phyloP scores from a whole-genome alignment of 2,113 vertebrate species.

The Cyanistes caeruleus region DNA sequence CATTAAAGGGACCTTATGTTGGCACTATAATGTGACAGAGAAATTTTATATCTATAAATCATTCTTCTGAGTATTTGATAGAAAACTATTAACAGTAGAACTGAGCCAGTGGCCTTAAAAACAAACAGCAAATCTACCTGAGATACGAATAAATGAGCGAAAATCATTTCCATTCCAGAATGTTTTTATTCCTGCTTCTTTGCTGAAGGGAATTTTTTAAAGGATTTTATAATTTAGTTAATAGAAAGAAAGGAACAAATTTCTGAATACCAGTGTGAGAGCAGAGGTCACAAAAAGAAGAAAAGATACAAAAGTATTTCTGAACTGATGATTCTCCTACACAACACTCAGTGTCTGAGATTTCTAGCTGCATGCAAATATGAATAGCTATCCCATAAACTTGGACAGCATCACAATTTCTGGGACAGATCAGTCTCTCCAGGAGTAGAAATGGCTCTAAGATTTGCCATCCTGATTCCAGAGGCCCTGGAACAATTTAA shows the following conservation, averaged over 20 bases:
- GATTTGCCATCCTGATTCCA: not conserved
- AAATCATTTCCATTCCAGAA: not conserved
- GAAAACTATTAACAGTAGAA: not conserved
- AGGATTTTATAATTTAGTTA: not conserved
- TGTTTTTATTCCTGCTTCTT: not conserved
- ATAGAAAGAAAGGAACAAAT: not conserved
- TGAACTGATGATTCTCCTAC: not conserved
- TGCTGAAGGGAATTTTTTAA: not conserved
- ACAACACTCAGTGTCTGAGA: not conserved
- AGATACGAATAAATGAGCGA: not conserved
- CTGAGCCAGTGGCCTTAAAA: not conserved
- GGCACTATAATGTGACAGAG: not conserved
- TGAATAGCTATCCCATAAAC: not conserved
- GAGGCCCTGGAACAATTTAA: not conserved
- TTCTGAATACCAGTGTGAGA: not conserved
- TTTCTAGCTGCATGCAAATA: not conserved
- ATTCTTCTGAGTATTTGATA: not conserved
- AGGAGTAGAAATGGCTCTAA: not conserved
- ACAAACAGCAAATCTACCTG: not conserved
- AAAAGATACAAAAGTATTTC: not conserved
- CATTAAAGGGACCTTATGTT: not conserved
- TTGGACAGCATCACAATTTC: not conserved
- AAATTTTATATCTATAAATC: not conserved
- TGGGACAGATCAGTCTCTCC: not conserved
- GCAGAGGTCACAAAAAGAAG: not conserved